These are phyloP conservation scores for Florisuga fusca DNA, from an alignment of 2,797 vertebrate genomes.

Conservation along the genomic window DNA sequence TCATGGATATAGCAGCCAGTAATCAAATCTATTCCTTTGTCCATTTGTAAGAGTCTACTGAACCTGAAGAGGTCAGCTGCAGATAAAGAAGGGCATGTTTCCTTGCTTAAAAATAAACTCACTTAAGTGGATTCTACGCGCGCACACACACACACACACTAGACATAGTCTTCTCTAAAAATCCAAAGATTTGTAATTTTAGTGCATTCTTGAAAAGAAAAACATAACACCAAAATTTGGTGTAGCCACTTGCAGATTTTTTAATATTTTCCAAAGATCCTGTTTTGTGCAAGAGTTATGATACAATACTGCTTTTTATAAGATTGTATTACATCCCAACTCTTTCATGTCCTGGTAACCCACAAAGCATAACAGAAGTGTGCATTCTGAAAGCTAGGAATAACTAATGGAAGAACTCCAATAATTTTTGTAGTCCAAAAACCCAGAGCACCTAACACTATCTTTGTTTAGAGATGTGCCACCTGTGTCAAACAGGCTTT, in stretches of 20 bases:
- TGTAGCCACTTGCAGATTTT: conserved; percentile 18
- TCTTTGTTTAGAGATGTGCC: neutral
- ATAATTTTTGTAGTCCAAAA: neutral
- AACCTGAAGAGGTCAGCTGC: neutral
- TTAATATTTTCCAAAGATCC: conserved; percentile 53
- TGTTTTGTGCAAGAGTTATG: neutral
- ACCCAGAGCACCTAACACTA: neutral
- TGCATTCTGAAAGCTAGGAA: neutral
- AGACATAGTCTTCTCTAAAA: neutral
- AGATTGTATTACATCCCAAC: conserved; percentile 44
- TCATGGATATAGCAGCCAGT: neutral
- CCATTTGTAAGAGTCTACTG: neutral
- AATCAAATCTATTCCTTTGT: neutral
- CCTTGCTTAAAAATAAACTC: neutral
- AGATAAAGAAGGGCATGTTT: neutral
- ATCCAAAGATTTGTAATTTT: neutral
- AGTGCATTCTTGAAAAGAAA: neutral
- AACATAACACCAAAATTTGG: conserved; percentile 13
- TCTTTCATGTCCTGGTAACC: conserved; percentile 10
- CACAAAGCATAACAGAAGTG: neutral
- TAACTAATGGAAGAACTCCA: neutral
- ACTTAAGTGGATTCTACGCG: neutral
- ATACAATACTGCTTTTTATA: conserved; percentile 36
- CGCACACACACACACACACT: neutral
- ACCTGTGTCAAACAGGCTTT: neutral